Conservation (phyloP, 1,140 invertebrate species). For the Delia radicum region DNA sequence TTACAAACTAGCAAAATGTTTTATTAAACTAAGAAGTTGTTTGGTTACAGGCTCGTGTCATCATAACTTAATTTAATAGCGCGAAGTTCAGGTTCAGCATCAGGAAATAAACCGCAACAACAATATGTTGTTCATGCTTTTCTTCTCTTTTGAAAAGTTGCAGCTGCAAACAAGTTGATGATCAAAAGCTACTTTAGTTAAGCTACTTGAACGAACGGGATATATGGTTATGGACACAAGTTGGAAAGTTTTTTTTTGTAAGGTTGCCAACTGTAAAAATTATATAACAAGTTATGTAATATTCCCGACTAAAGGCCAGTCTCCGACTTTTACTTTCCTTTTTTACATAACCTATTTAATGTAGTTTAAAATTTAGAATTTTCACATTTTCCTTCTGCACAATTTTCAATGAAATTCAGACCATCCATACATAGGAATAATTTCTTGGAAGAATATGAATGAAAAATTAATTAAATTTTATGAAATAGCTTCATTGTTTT, state of each 20-base stretch:
- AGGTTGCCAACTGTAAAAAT: background rate
- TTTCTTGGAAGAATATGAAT: too few relatives aligned
- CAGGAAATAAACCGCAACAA: conserved; percentile 42
- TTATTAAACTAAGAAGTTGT: background rate
- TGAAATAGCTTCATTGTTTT: too few relatives aligned
- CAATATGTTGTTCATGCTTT: background rate
- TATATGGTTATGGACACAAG: background rate
- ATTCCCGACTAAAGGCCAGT: too few relatives aligned
- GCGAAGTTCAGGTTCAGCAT: conserved; percentile 50
- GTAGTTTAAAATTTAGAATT: too few relatives aligned
- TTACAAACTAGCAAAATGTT: background rate
- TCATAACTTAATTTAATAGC: conserved; percentile 15
- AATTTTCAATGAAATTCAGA: too few relatives aligned
- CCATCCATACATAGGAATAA: too few relatives aligned
- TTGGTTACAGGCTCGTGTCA: conserved; percentile 8
- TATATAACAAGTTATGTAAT: too few relatives aligned
- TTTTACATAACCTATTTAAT: too few relatives aligned
- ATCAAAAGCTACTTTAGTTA: background rate
- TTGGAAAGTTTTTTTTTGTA: too few relatives aligned
- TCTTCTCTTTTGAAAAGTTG: background rate
- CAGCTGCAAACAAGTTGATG: conserved; percentile 3
- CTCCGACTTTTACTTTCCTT: too few relatives aligned
- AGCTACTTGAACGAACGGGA: background rate
- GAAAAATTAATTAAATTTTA: too few relatives aligned
- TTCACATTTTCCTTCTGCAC: too few relatives aligned